Base-by-base conservation (phyloP, 2,113 vertebrate species). In the Lepus americanus region DNA sequence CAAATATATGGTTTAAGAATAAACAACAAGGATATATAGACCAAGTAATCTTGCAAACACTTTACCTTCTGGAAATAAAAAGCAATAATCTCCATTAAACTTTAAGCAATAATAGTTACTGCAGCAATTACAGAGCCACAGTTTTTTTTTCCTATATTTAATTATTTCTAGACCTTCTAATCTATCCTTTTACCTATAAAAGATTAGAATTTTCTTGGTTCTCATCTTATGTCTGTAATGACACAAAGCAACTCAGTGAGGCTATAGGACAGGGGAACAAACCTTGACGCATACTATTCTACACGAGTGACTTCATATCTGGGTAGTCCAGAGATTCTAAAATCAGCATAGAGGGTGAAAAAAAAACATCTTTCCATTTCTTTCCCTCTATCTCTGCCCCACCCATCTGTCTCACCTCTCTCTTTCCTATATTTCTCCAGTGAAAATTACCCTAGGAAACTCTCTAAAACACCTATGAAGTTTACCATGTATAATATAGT, bases 31-130 rank as follows among this genome's bases (percentile, higher is more conserved):
- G 77, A 87, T 80, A 55, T 72, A 97, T 72, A 97, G 87, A 79
- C 94, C 76, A 78, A 90, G 89, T 73, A 84, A 86, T 88, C 61
- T 87, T 69, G 55, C 27, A 76, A 92, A 94, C 49, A 78, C 51
- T 97, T 97, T 92, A 96, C 33, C 93, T 95, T 94, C 89, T 94
- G 70, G 73, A 90, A 92, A 72, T 92, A 73, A 94, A 94, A 95
- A 78, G 91, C 44, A 93, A 95, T 53, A 17, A 53, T 92, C 13
- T 66, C 17, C 36, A 80, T 91, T 85, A 82, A 89, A 55, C 13
- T 63, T 87, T 11, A 93, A 44, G 63, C 55, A 83, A 74, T 77
- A 79, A 70, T 86, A 96, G 81, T 96, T 94, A 95, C 70, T 96
- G 20, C 9, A 80, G 84, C 87, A 89, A 61, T 97, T 94, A 67